Conservation (phyloP, 2,113 vertebrate genomes). For the Bufo bufo region DNA sequence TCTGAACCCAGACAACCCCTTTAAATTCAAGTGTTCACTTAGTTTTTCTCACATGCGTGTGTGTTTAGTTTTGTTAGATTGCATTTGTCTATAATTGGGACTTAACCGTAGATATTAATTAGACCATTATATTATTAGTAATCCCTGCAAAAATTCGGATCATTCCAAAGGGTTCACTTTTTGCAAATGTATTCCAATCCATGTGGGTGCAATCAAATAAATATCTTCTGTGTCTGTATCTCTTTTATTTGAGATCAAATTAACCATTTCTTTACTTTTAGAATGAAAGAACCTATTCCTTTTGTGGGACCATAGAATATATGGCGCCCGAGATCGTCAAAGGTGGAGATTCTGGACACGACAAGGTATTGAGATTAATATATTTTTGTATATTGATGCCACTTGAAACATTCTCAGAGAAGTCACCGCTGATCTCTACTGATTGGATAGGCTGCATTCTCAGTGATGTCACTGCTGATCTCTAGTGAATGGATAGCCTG, state of each 20-base stretch:
- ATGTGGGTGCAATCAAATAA: neutral
- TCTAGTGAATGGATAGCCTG: no score
- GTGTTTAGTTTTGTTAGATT: no score
- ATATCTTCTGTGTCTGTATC: neutral
- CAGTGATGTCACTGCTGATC: neutral
- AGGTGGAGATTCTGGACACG: conserved; percentile 92
- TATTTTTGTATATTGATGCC: neutral
- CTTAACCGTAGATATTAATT: no score
- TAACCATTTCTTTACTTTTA: conserved; percentile 62
- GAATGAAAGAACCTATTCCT: conserved; percentile 93
- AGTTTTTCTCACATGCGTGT: no score
- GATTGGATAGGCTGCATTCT: neutral
- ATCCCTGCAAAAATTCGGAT: no score
- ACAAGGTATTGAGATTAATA: conserved; percentile 81
- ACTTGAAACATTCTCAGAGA: neutral
- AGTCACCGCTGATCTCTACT: neutral
- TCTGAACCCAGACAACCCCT: no score
- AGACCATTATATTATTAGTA: no score
- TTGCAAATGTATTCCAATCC: no score
- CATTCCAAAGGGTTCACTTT: no score
- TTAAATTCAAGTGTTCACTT: no score
- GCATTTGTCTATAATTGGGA: no score
- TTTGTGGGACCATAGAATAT: conserved; percentile 97
- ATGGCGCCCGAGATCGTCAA: conserved; percentile 98
- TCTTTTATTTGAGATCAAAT: conserved; percentile 18